Evolutionary conservation across 2,888 invertebrate species (phyloP).

Genomic region (Sthenelais limicola): DNA sequence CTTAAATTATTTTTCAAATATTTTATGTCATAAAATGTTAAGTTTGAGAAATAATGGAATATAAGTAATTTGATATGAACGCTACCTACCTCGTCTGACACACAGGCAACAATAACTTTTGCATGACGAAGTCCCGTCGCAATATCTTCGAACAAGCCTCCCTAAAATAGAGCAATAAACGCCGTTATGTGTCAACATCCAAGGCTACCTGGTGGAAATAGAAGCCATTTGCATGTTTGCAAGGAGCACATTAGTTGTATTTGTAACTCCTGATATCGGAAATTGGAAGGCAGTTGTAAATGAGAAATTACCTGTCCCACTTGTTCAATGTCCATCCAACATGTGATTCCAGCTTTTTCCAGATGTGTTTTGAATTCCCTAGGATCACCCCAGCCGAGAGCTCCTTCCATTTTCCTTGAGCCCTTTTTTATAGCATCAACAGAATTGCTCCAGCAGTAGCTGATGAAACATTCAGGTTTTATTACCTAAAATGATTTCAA

Average conservation of each 20-base stretch:
- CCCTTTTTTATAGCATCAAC: constrained; percentile 59
- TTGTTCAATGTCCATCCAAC: constrained; percentile 70
- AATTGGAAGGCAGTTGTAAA: neutral
- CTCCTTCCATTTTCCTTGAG: constrained; percentile 51
- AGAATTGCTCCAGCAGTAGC: constrained; percentile 71
- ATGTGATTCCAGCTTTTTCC: constrained; percentile 61
- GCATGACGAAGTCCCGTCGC: constrained; percentile 66
- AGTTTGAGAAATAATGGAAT: no score
- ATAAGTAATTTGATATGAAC: no score
- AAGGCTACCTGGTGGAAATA: no score
- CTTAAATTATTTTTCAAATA: no score
- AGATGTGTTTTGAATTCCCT: constrained; percentile 63
- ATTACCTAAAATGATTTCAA: neutral
- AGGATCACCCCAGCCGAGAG: constrained; percentile 68
- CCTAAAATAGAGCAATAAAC: constrained; percentile 50
- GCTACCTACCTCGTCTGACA: constrained; percentile 61
- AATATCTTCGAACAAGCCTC: constrained; percentile 68
- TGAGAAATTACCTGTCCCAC: constrained; percentile 47
- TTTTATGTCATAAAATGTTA: no score
- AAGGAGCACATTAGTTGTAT: neutral
- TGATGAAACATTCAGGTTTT: constrained; percentile 60
- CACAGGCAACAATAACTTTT: constrained; percentile 66
- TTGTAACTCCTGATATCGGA: neutral
- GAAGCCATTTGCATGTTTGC: neutral
- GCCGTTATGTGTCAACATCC: neutral